These are phyloP conservation scores for Mormyrus iriodes DNA, from an alignment of 2,113 vertebrate genomes.

Conservation along the genomic window DNA sequence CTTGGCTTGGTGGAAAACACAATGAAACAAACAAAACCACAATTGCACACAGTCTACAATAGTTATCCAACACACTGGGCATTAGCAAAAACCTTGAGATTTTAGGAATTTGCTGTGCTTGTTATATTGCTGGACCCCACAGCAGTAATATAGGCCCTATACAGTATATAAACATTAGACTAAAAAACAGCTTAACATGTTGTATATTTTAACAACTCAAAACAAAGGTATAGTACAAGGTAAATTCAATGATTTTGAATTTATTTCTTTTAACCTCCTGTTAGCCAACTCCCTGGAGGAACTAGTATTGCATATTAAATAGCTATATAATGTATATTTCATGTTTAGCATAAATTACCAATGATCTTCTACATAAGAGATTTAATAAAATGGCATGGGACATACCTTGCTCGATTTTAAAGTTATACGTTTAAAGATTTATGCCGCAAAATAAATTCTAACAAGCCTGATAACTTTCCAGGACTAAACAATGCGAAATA, in stretches of 20 bases:
- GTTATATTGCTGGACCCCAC: not conserved
- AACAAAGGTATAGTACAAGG: not conserved
- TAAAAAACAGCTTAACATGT: not conserved
- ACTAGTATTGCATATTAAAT: not conserved
- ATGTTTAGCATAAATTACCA: not conserved
- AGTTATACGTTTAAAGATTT: too few species aligned
- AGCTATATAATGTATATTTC: not conserved
- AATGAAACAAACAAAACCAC: constrained; percentile 51
- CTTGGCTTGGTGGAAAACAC: constrained; percentile 44
- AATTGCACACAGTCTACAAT: constrained; percentile 39
- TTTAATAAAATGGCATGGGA: not conserved
- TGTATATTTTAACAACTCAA: not conserved
- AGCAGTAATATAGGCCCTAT: not conserved
- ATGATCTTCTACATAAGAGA: not conserved
- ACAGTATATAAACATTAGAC: not conserved
- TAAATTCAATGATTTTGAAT: not conserved
- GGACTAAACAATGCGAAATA: not conserved
- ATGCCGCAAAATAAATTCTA: not conserved
- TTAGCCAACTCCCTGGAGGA: not conserved
- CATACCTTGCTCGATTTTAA: not conserved
- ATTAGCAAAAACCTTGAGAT: constrained; percentile 9
- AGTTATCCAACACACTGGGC: constrained; percentile 33
- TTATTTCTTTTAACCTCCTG: not conserved
- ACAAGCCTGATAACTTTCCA: not conserved
- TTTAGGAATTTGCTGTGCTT: constrained; percentile 16